phyloP scores from a whole-genome alignment of 2,888 invertebrate species.

The Linnaemya vulpina region DNA sequence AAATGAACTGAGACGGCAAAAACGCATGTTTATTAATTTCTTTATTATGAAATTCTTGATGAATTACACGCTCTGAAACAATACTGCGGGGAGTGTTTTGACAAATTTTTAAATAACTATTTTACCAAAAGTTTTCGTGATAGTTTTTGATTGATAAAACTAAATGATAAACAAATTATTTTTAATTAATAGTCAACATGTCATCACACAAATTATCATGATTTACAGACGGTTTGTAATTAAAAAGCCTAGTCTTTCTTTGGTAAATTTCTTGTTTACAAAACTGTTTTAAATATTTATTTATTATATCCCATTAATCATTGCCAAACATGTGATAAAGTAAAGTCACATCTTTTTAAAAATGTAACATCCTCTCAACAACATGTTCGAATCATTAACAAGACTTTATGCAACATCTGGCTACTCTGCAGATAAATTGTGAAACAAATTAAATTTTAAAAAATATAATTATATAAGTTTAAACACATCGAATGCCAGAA shows the following conservation, averaged over 20 bases:
- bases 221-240: not conserved
- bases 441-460: not conserved
- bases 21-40: not conserved
- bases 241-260: no score
- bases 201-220: not conserved
- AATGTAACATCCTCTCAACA: conserved; percentile 6
- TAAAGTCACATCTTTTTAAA: not conserved
- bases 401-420: conserved; percentile 10
- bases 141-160: not conserved
- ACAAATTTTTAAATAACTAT: not conserved
- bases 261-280: no score
- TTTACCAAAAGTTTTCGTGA: no score
- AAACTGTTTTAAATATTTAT: no score
- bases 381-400: not conserved
- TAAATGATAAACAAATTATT: not conserved
- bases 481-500: conserved; percentile 23
- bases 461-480: conserved; percentile 6
- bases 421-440: not conserved
- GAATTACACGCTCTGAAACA: not conserved
- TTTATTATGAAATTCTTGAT: not conserved
- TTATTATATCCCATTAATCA: no score
- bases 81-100: not conserved
- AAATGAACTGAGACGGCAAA: no score
- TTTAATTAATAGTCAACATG: not conserved
- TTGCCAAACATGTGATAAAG: no score